phyloP scores from a whole-genome alignment of 2,888 invertebrate species.

The Drosophila trichaetosa region DNA sequence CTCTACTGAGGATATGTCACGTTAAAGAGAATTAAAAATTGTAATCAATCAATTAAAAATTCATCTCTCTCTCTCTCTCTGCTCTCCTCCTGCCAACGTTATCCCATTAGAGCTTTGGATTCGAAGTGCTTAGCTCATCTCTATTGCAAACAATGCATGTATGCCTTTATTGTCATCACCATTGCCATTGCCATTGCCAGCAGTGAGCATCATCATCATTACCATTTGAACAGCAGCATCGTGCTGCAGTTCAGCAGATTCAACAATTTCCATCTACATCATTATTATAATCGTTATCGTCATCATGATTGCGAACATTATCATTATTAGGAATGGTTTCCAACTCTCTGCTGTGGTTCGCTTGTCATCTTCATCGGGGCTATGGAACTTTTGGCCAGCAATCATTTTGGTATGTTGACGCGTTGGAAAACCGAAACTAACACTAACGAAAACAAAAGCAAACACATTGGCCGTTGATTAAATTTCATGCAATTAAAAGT shows the following conservation, averaged over 20 bases:
- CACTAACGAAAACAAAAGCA: slow-evolving; percentile 50
- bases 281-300: slow-evolving; percentile 48
- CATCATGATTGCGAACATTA: slow-evolving; percentile 45
- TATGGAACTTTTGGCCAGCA: slow-evolving; percentile 61
- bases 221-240: neutral
- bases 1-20: neutral
- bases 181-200: slow-evolving; percentile 2
- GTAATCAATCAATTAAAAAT: neutral
- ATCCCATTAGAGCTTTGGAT: neutral
- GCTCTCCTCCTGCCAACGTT: neutral
- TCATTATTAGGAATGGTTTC: slow-evolving; percentile 38
- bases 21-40: neutral
- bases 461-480: slow-evolving; percentile 52
- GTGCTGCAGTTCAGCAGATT: slow-evolving; percentile 23
- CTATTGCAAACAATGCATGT: slow-evolving; percentile 17
- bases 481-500: slow-evolving; percentile 69
- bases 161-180: slow-evolving; percentile 40
- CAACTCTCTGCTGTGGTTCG: slow-evolving; percentile 63
- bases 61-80: neutral
- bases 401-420: slow-evolving; percentile 50
- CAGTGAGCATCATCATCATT: slow-evolving; percentile 12
- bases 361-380: slow-evolving; percentile 71
- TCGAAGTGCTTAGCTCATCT: slow-evolving; percentile 23
- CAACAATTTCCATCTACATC: slow-evolving; percentile 33
- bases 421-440: slow-evolving; percentile 61